Conservation (phyloP, 2,888 invertebrate species). For the Eristalis intricaria region DNA sequence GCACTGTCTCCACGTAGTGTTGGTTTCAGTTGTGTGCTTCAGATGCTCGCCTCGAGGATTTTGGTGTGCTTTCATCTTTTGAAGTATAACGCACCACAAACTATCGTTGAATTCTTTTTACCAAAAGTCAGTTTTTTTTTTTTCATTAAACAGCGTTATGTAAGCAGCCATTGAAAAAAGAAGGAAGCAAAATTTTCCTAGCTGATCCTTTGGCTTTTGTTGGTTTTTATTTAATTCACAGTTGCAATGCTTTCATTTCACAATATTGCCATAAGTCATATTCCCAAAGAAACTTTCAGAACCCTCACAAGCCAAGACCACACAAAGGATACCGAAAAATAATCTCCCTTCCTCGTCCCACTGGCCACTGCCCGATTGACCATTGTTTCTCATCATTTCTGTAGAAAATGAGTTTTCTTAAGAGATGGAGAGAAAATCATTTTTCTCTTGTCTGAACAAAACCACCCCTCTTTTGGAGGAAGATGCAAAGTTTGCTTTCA, state of each 20-base stretch:
- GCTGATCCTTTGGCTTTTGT: not conserved
- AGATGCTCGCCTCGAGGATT: too few relatives aligned
- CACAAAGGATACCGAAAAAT: conserved; percentile 29
- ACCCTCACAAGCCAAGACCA: not conserved
- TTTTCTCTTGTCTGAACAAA: conserved; percentile 17
- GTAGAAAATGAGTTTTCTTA: conserved; percentile 30
- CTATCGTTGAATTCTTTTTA: not conserved
- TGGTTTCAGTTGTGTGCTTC: too few relatives aligned
- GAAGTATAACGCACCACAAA: too few relatives aligned
- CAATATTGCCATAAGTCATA: not conserved
- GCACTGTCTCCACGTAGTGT: too few relatives aligned
- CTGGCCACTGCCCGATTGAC: conserved; percentile 9
- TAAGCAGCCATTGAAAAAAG: not conserved
- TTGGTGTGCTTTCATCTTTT: too few relatives aligned
- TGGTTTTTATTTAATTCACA: not conserved
- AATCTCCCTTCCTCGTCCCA: conserved; percentile 13
- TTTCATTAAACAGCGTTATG: not conserved
- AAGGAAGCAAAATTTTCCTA: not conserved
- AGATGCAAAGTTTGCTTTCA: not conserved
- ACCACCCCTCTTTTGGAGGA: not conserved
- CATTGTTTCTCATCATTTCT: conserved; percentile 33
- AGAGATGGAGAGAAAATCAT: conserved; percentile 17
- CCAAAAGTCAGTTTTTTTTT: not conserved
- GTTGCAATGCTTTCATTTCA: not conserved
- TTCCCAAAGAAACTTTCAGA: not conserved